Conservation (phyloP, 2,797 vertebrate species). For the Australoheros facetus region DNA sequence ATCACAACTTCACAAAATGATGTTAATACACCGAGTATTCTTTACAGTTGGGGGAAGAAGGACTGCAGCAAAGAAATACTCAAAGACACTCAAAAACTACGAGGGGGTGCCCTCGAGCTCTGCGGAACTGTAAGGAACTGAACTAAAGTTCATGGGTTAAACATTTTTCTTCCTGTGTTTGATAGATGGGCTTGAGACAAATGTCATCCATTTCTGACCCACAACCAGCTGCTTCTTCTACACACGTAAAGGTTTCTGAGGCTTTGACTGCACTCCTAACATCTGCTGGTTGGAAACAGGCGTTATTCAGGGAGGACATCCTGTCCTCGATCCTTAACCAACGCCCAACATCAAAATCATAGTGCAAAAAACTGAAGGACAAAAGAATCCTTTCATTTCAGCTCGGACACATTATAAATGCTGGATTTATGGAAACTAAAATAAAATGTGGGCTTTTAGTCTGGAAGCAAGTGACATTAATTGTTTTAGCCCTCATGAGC, state of each 20-base stretch:
- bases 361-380: too few species aligned
- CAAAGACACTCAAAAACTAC: too few species aligned
- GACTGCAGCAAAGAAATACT: too few species aligned
- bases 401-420: too few species aligned
- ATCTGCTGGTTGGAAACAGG: background rate
- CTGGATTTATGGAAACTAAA: background rate
- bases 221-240: background rate
- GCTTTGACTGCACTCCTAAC: background rate
- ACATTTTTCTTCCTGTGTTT: too few species aligned
- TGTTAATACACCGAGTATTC: too few species aligned
- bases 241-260: background rate
- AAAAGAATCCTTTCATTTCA: background rate
- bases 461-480: background rate
- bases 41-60: too few species aligned
- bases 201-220: too few species aligned
- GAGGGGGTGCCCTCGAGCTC: too few species aligned
- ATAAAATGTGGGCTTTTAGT: background rate
- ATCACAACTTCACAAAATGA: too few species aligned
- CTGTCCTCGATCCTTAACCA: background rate
- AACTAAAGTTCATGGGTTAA: too few species aligned
- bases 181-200: background rate
- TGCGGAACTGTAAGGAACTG: too few species aligned
- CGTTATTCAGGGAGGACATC: background rate
- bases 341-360: background rate
- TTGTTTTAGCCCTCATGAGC: background rate